phyloP scores from a whole-genome alignment of 1,140 invertebrate species.

The Drosophila sechellia region DNA sequence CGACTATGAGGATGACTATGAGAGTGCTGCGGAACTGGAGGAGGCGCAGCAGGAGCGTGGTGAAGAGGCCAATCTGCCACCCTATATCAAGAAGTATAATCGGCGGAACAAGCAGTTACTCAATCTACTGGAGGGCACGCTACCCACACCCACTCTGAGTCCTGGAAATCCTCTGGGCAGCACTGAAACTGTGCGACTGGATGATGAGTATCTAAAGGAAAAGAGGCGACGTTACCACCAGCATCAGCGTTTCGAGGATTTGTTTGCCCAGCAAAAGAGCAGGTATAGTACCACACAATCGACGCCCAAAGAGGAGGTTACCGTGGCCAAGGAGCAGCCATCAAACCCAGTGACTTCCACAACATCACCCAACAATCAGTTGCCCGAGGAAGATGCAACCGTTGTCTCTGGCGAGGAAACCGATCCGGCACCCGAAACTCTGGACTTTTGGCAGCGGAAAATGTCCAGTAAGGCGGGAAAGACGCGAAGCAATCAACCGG shows the following conservation, averaged over 20 bases:
- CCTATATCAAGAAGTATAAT: slow-evolving; percentile 81
- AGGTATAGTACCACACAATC: not conserved
- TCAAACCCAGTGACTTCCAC: not conserved
- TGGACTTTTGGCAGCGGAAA: slow-evolving; percentile 61
- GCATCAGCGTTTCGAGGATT: slow-evolving; percentile 47
- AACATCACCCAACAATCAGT: slow-evolving; percentile 23
- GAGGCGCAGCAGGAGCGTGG: slow-evolving; percentile 64
- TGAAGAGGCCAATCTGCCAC: slow-evolving; percentile 75
- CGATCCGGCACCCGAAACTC: not conserved
- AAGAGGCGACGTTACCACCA: slow-evolving; percentile 75
- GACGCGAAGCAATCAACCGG: not conserved
- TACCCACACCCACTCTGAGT: slow-evolving; percentile 49
- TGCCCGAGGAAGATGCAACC: slow-evolving; percentile 27
- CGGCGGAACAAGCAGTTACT: slow-evolving; percentile 76
- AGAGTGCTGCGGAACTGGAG: slow-evolving; percentile 71
- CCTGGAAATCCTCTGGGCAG: not conserved
- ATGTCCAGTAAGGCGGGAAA: slow-evolving; percentile 35
- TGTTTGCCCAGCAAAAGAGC: slow-evolving; percentile 57
- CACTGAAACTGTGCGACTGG: slow-evolving; percentile 45
- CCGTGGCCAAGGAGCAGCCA: not conserved
- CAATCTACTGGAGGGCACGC: slow-evolving; percentile 75
- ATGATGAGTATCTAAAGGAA: slow-evolving; percentile 75
- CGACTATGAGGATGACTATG: slow-evolving; percentile 74
- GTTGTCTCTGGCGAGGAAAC: slow-evolving; percentile 4
- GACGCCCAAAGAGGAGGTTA: not conserved